phyloP scores from a whole-genome alignment of 2,113 vertebrate genomes.

The Gobiocypris rarus region DNA sequence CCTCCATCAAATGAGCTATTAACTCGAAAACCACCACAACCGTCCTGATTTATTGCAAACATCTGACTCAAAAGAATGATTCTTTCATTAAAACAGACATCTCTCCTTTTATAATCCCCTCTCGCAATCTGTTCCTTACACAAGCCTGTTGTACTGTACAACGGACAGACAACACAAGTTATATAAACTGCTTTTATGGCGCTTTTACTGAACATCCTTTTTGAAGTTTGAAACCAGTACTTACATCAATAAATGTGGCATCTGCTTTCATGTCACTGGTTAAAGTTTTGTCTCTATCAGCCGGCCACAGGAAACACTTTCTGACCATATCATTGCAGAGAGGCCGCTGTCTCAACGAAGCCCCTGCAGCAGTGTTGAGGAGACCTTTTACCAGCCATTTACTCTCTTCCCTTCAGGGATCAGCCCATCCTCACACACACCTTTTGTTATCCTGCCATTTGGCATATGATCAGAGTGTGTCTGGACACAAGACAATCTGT shows the following conservation, averaged over 20 bases:
- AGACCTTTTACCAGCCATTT: constrained; percentile 20
- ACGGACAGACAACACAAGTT: background rate
- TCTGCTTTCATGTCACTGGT: background rate
- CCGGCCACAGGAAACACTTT: background rate
- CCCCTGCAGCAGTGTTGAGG: constrained; percentile 14
- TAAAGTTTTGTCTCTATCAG: background rate
- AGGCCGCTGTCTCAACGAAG: background rate
- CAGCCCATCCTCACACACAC: constrained; percentile 23
- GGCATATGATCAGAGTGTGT: constrained; percentile 66
- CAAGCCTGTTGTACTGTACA: background rate
- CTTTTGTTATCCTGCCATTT: constrained; percentile 68
- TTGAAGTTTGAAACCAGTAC: background rate
- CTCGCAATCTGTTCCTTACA: background rate
- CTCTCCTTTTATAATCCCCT: background rate
- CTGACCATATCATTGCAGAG: background rate
- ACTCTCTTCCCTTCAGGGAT: background rate
- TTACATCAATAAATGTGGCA: background rate
- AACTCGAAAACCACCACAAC: background rate
- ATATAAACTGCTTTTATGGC: background rate
- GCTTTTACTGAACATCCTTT: background rate
- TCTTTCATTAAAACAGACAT: background rate
- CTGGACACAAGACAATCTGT: constrained; percentile 58
- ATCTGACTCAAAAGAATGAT: background rate
- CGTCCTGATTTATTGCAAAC: background rate
- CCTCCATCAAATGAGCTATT: background rate